phyloP scores from a whole-genome alignment of 2,888 invertebrate genomes.

The Epicampocera succincta region DNA sequence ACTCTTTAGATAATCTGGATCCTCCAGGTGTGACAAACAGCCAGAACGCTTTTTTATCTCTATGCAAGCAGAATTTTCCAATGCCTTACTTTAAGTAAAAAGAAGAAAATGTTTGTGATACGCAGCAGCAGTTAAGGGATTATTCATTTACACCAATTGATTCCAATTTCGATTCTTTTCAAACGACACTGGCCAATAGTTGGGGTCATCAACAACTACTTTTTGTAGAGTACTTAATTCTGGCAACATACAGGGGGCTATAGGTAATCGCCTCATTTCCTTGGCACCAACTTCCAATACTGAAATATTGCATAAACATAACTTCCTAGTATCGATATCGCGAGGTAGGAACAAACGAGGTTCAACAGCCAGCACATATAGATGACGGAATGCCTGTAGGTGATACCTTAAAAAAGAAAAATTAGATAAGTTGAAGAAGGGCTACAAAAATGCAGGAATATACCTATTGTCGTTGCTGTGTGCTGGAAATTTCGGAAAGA shows the following conservation, averaged over 20 bases:
- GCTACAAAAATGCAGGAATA: not conserved
- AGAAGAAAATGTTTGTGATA: not conserved
- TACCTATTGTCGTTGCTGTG: constrained; percentile 98
- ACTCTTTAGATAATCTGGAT: constrained; percentile 90
- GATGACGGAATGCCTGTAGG: constrained; percentile 96
- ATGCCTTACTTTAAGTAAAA: constrained; percentile 83
- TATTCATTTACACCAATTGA: constrained; percentile 85
- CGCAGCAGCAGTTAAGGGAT: not conserved
- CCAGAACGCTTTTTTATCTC: constrained; percentile 95
- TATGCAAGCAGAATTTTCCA: constrained; percentile 87
- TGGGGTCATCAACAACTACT: constrained; percentile 90
- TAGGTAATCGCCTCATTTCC: constrained; percentile 82
- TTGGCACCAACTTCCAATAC: constrained; percentile 82
- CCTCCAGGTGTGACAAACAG: constrained; percentile 92
- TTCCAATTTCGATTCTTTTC: constrained; percentile 92
- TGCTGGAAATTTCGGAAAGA: constrained; percentile 98
- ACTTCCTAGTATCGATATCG: constrained; percentile 90
- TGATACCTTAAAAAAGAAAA: constrained; percentile 88
- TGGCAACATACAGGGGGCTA: constrained; percentile 94
- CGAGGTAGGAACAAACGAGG: constrained; percentile 93
- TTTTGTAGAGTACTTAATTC: constrained; percentile 88
- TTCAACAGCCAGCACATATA: constrained; percentile 97
- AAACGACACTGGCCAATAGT: constrained; percentile 95
- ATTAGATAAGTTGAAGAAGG: constrained; percentile 36
- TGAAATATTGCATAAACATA: constrained; percentile 91